Evolutionary conservation across 2,113 vertebrate species (phyloP).

Genomic region (Cacatua alba): DNA sequence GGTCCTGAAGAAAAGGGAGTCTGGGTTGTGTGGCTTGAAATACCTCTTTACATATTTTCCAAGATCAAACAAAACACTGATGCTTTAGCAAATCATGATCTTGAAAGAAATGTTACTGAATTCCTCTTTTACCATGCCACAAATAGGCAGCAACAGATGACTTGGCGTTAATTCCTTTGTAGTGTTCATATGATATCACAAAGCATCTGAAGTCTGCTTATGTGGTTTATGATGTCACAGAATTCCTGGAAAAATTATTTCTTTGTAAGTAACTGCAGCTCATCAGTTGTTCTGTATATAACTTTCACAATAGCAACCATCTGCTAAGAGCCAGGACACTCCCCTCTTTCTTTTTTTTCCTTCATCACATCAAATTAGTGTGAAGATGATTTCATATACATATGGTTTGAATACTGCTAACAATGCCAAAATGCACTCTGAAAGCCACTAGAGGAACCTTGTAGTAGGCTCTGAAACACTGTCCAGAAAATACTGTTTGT

Average conservation of each 20-base stretch:
- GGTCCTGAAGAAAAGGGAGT: neutral
- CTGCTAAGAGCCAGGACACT: slow-evolving; percentile 33
- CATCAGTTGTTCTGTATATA: slow-evolving; percentile 51
- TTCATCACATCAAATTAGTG: slow-evolving; percentile 43
- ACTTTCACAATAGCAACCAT: slow-evolving; percentile 44
- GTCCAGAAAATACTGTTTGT: neutral
- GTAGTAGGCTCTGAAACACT: neutral
- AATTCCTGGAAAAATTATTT: slow-evolving; percentile 50
- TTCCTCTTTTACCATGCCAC: neutral
- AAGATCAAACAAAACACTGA: neutral
- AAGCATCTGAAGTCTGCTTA: slow-evolving; percentile 2
- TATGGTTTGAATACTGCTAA: slow-evolving; percentile 44
- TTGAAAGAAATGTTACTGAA: neutral
- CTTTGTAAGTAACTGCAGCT: slow-evolving; percentile 42
- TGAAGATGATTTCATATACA: slow-evolving; percentile 63
- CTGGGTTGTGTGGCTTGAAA: neutral
- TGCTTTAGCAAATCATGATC: neutral
- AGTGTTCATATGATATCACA: neutral
- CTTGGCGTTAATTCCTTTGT: slow-evolving; percentile 17
- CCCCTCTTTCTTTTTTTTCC: neutral
- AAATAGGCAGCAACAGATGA: neutral
- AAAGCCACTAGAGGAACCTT: slow-evolving; percentile 7
- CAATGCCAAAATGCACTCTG: slow-evolving; percentile 25
- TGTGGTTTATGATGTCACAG: slow-evolving; percentile 39
- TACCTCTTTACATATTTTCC: neutral